Conservation (phyloP, 2,797 vertebrate species). For the Lepilemur septentrionalis region DNA sequence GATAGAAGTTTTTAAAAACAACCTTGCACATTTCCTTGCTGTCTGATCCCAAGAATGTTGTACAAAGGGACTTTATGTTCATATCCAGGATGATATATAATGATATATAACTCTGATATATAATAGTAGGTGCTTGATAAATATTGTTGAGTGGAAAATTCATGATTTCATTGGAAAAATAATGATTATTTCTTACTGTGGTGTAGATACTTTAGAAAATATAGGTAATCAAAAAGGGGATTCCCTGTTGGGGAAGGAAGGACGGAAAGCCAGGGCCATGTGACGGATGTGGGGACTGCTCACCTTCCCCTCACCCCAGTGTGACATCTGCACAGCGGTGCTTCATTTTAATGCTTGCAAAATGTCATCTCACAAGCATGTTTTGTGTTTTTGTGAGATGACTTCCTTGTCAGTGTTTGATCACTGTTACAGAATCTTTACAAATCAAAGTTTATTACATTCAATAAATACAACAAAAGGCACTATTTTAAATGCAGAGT, state of each 20-base stretch:
- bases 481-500: not conserved
- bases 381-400: not conserved
- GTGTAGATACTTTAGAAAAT: not conserved
- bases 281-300: rapidly evolving
- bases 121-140: not conserved
- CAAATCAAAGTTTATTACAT: not conserved
- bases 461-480: not conserved
- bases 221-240: not conserved
- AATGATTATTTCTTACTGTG: not conserved
- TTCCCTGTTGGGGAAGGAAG: not conserved
- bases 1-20: not conserved
- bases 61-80: not conserved
- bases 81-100: too few species aligned
- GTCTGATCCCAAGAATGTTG: not conserved
- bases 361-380: not conserved
- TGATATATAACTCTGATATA: not conserved
- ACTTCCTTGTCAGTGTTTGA: not conserved
- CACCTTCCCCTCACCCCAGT: rapidly evolving
- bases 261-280: not conserved
- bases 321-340: rapidly evolving
- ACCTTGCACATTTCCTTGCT: not conserved
- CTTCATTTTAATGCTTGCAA: not conserved
- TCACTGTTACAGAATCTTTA: not conserved
- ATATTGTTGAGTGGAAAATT: not conserved
- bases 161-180: constrained; percentile 4